Evolutionary conservation across 1,140 invertebrate genomes (phyloP).

Genomic region (Drosophila arizonae): DNA sequence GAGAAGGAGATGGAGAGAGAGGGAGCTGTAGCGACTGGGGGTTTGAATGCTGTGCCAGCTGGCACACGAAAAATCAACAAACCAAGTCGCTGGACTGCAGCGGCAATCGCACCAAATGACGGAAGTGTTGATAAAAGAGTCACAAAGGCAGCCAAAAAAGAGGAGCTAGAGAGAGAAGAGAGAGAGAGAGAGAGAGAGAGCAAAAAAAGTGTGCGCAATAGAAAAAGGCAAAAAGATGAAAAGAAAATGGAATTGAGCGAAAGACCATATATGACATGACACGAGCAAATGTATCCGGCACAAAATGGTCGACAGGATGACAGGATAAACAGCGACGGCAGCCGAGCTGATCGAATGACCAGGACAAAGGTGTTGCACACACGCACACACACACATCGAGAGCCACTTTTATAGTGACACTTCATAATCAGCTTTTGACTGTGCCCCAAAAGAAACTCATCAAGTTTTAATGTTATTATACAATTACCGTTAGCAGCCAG

Average conservation of each 20-base stretch:
- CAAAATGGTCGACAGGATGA: slow-evolving; percentile 43
- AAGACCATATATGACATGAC: slow-evolving; percentile 18
- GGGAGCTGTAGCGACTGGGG: not conserved
- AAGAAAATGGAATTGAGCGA: slow-evolving; percentile 13
- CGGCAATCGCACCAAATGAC: slow-evolving; percentile 50
- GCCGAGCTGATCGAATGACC: slow-evolving; percentile 42
- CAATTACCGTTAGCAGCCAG: slow-evolving; percentile 19
- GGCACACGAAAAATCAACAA: slow-evolving; percentile 64
- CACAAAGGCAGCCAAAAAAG: slow-evolving; percentile 54
- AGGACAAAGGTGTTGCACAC: slow-evolving; percentile 36
- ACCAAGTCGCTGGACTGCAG: slow-evolving; percentile 31
- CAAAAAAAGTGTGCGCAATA: slow-evolving; percentile 2
- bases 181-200: not conserved
- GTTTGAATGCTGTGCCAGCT: slow-evolving; percentile 46
- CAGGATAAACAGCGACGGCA: slow-evolving; percentile 20
- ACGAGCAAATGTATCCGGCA: slow-evolving; percentile 54
- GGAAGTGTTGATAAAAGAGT: slow-evolving; percentile 65
- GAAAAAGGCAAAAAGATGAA: not conserved
- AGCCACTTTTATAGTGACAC: slow-evolving; percentile 13
- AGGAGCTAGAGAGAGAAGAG: not conserved
- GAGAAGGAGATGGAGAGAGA: not conserved
- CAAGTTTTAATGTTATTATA: slow-evolving; percentile 65
- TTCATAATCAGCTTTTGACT: slow-evolving; percentile 46
- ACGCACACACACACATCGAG: not conserved
- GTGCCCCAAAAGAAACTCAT: slow-evolving; percentile 46